These are phyloP conservation scores for Agapornis canus DNA, from an alignment of 2,797 vertebrate species.

Conservation along the genomic window DNA sequence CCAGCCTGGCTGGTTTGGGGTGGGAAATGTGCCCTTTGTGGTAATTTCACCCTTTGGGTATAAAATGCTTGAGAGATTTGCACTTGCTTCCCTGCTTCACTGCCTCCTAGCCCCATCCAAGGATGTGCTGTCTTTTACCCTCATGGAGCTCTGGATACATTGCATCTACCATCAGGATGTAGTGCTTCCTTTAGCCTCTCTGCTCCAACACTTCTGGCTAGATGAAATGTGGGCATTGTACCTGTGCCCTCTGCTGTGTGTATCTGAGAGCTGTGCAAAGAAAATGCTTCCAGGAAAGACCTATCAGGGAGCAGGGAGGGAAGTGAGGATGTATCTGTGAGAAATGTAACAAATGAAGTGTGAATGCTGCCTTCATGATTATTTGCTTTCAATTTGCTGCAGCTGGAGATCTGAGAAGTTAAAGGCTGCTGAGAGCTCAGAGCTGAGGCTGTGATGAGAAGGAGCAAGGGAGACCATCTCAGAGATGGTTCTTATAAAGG, in stretches of 20 bases:
- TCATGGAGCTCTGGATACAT: fast-evolving
- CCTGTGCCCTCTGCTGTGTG: fast-evolving
- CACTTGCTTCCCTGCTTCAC: neutral
- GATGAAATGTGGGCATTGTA: neutral
- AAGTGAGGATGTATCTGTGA: neutral
- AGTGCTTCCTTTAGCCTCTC: neutral
- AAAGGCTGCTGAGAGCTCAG: neutral
- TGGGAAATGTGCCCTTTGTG: fast-evolving
- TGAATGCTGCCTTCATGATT: neutral
- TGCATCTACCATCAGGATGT: neutral
- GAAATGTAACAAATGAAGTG: neutral
- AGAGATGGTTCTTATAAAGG: neutral
- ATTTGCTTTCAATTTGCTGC: neutral
- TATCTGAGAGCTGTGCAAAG: neutral
- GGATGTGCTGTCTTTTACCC: neutral
- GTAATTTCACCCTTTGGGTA: fast-evolving
- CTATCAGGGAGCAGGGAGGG: neutral
- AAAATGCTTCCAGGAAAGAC: neutral
- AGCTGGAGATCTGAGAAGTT: neutral
- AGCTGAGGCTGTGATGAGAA: neutral
- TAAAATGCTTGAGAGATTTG: neutral
- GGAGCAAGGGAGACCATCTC: neutral
- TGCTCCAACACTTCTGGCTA: neutral
- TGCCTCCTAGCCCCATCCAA: fast-evolving
- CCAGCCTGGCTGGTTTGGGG: fast-evolving